Base-by-base conservation (phyloP, 2,113 vertebrate species). In the Gymnarchus niloticus region DNA sequence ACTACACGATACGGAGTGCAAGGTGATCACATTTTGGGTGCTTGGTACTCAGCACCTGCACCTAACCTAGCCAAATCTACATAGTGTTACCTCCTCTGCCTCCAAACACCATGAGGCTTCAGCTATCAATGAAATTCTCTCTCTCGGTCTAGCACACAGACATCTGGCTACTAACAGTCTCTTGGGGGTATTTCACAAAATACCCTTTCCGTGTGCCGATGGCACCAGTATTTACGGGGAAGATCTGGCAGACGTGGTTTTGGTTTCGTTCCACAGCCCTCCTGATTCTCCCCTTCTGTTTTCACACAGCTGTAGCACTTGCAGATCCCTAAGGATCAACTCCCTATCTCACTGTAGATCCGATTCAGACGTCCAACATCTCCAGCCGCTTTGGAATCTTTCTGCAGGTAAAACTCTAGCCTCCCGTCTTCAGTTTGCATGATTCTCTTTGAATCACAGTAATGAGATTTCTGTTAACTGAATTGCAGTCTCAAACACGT, bases 401-500 rank as follows among this genome's bases (percentile, higher is more conserved):
- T 21, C 19, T 12, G 44, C 25, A 49, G 51, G 48, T 6, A 82
- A 76, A 56, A 54, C 19, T 77, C 84, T 49, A 73, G 83, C 49
- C 19, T 9, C 51, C n/a, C 4, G 33, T 77, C 65, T 65, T 44
- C 12, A 8, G 28, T 21, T 48, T 48, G 44, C 12, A 46, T 19
- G 1, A 7, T 65, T 46, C 7, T 23, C 17, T 76, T 37, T 14
- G 10, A 73, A 76, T 54, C 80, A 78, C 73, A 85, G 69, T 85
- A 69, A 78, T 23, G 14, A 59, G 48, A 23, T 48, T 80, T 77
- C 59, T 65, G 25, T 48, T 51, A 28, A 52, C 33, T 57, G 81
- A 78, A 87, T 41, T 54, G 28, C 83, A 73, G 59, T 48, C 69
- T 85, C 54, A 28, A 54, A 80, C 56, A 87, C 54, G 17, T 89